phyloP scores from a whole-genome alignment of 2,113 vertebrate species.

The Apus apus region DNA sequence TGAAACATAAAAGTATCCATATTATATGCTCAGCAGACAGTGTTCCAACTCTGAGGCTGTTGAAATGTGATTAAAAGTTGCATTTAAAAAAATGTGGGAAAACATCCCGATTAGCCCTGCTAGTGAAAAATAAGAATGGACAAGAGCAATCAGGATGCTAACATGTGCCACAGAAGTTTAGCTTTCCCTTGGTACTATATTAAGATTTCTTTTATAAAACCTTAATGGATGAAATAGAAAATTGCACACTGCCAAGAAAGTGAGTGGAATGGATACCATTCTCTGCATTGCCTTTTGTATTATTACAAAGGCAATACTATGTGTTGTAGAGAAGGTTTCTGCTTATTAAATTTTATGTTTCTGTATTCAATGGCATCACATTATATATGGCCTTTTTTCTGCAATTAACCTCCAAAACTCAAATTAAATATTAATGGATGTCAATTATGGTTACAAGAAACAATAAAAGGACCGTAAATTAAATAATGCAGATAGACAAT shows the following conservation, averaged over 20 bases:
- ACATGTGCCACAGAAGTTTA: neutral
- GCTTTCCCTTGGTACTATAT: neutral
- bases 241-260: neutral
- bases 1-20: neutral
- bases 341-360: constrained; percentile 52
- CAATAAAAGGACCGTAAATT: constrained; percentile 59
- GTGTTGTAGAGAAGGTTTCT: neutral
- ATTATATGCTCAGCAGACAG: rapidly evolving
- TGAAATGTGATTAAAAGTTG: neutral
- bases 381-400: constrained; percentile 49
- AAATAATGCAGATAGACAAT: constrained; percentile 46
- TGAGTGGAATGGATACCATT: neutral
- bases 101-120: neutral
- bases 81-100: neutral
- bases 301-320: neutral
- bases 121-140: neutral
- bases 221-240: neutral
- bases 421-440: constrained; percentile 74
- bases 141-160: neutral
- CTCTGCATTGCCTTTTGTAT: neutral
- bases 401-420: constrained; percentile 69
- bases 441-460: constrained; percentile 66
- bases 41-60: neutral
- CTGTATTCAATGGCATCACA: constrained; percentile 38
- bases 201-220: neutral